Evolutionary conservation across 2,113 vertebrate species (phyloP), one percentile per base, ranked within the genome.

Genomic region (Solea solea): DNA sequence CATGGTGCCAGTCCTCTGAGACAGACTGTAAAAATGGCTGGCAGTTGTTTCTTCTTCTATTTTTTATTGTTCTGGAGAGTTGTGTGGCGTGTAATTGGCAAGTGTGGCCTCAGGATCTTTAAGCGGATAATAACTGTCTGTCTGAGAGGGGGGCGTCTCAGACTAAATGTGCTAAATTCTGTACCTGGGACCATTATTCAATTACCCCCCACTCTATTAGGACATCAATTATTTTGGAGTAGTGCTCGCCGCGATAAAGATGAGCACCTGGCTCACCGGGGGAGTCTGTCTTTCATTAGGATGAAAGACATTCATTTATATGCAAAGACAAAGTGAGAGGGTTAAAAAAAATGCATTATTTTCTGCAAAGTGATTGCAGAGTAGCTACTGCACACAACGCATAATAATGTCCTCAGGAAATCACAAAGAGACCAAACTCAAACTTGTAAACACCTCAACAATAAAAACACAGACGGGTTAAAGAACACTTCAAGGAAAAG

Each of bases 131-230:
- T 78, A 77, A 69, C 45, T 48, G 77, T 76, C 83, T 76, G 83
- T 85, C 79, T 83, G 78, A 76, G 78, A 75, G 60, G 62, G 44
- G 50, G 58, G 13, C 53, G 78, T 78, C 63, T 81, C 65, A 10
- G 61, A 83, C 78, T 58, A 60, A 82, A 86, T 69, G 77, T 87
- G 78, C 81, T 86, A 83, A 91, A 85, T 92, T 87, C 80, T 90
- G 90, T 89, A 90, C 83, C 84, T 83, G 79, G 52, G 69, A 79
- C 65, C 63, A 81, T 86, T 83, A 86, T 89, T 90, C 72, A 80
- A 87, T 88, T 87, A 89, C 72, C 13, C 13, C 21, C 7, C 64
- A 58, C 81, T 80, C 74, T 66, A 76, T 77, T 80, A 83, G 82
- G 78, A 65, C 65, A 69, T 83, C 78, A 72, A 69, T 76, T 70